phyloP scores from a whole-genome alignment of 2,888 invertebrate species.

The Drosophila yooni region DNA sequence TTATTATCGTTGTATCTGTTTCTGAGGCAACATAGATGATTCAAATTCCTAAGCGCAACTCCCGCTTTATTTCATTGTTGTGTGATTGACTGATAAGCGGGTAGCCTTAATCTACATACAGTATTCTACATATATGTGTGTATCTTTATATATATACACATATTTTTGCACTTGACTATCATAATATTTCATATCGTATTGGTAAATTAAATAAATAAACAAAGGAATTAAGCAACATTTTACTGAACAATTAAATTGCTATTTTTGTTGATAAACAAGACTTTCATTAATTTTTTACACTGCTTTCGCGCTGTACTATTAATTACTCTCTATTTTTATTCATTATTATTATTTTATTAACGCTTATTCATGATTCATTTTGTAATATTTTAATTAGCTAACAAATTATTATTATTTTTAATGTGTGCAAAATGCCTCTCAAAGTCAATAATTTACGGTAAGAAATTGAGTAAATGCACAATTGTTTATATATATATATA shows the following conservation, averaged over 20 bases:
- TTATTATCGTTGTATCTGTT: not conserved
- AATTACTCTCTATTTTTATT: not conserved
- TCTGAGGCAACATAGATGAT: slow-evolving; percentile 28
- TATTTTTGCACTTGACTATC: not conserved
- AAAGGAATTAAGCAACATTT: not conserved
- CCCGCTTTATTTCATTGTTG: slow-evolving; percentile 26
- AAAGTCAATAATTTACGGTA: not conserved
- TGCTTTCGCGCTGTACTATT: not conserved
- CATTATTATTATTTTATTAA: not conserved
- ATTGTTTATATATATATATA: not conserved
- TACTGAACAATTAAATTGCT: not conserved
- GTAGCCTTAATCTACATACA: slow-evolving; percentile 10
- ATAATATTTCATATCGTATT: slow-evolving; percentile 7
- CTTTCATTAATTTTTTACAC: not conserved
- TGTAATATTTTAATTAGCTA: not conserved
- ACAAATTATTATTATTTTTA: not conserved
- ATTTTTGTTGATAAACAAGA: not conserved
- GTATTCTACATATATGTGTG: not conserved
- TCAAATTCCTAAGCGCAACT: slow-evolving; percentile 10
- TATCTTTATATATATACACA: not conserved
- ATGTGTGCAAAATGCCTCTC: not conserved
- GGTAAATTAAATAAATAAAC: not conserved
- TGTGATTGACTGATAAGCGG: slow-evolving; percentile 46
- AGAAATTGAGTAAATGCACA: not conserved
- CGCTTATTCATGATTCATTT: not conserved